Base-by-base conservation (phyloP, 2,888 invertebrate genomes). In the Gari tellinella region DNA sequence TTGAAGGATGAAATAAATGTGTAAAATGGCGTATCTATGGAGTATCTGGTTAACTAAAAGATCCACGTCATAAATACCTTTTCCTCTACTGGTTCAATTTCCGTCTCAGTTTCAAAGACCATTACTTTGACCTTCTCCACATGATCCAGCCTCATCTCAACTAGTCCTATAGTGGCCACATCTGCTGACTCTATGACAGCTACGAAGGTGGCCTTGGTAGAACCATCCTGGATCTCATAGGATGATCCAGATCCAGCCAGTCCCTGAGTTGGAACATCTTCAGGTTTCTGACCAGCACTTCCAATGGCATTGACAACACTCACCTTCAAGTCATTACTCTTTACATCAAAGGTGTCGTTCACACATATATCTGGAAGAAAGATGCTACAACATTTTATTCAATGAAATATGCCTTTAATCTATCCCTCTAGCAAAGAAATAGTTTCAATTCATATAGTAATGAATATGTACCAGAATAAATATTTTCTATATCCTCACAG, bases 181-280 rank as follows among this genome's bases (percentile, higher is more conserved):
- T n/a, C 48, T 23, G n/a, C 48, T n/a, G 48, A 38, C 14, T 64
- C n/a, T n/a, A 64, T 45, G n/a, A 21, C 55, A 45, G 55, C 17
- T 8, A 64, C 41, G 25, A 46, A 48, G 3, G 64, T 21, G 23
- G 40, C 55, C 25, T 55, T 52, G 3, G 45, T 53, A 14, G 41
- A 52, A 2, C 62, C 62, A n/a, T 55, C 55, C 37, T 31, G 55
- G n/a, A 64, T 45, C 17, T 40, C 37, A 17, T 48, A 64, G 10
- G 37, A 37, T 14, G 46, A 43, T 37, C 64, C 64, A n/a, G 64
- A 64, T n/a, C 64, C 64, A 46, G 19, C 21, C n/a, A 64, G 48
- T 14, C 55, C 64, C 31, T 64, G 64, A 23, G 64, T 48, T 46
- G 64, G 46, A 14, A 37, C 21, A 14, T 26, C 31, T 15, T 21